Evolutionary conservation across 2,797 vertebrate species (phyloP).

Genomic region (Chromobotia macracanthus): DNA sequence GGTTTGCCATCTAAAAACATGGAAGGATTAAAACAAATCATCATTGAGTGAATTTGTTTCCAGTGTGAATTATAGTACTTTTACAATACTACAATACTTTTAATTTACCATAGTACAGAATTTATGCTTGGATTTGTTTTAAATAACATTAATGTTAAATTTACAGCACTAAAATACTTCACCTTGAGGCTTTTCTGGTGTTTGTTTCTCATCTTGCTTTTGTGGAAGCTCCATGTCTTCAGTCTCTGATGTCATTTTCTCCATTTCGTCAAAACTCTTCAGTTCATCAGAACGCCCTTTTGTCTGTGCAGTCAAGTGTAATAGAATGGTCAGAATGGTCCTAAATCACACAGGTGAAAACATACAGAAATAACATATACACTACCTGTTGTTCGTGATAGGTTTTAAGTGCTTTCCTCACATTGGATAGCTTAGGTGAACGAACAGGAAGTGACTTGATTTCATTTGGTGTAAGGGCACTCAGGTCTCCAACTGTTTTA

Average conservation of each 20-base stretch:
- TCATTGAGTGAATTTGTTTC: neutral
- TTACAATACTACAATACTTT: too few relatives aligned
- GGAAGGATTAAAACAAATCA: neutral
- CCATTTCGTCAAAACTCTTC: conserved; percentile 83
- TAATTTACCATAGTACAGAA: too few relatives aligned
- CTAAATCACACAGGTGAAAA: neutral
- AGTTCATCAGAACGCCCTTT: conserved; percentile 86
- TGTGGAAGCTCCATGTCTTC: conserved; percentile 73
- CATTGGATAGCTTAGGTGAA: conserved; percentile 91
- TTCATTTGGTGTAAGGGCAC: conserved; percentile 84
- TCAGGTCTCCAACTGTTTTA: conserved; percentile 93
- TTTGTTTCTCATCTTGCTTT: conserved; percentile 79
- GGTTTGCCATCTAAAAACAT: conserved; percentile 53
- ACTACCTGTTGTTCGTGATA: conserved; percentile 92
- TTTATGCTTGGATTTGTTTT: too few relatives aligned
- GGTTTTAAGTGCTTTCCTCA: conserved; percentile 86
- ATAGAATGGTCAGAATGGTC: neutral
- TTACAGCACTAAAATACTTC: conserved; percentile 39
- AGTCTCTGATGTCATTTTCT: conserved; percentile 77
- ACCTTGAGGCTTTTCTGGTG: conserved; percentile 74
- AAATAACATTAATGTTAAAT: too few relatives aligned
- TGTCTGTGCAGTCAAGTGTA: conserved; percentile 66
- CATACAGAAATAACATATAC: neutral
- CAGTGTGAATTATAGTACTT: neutral
- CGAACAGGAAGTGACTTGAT: conserved; percentile 93